Conservation (phyloP, 2,888 invertebrate species). For the Leucoptera coffeella region DNA sequence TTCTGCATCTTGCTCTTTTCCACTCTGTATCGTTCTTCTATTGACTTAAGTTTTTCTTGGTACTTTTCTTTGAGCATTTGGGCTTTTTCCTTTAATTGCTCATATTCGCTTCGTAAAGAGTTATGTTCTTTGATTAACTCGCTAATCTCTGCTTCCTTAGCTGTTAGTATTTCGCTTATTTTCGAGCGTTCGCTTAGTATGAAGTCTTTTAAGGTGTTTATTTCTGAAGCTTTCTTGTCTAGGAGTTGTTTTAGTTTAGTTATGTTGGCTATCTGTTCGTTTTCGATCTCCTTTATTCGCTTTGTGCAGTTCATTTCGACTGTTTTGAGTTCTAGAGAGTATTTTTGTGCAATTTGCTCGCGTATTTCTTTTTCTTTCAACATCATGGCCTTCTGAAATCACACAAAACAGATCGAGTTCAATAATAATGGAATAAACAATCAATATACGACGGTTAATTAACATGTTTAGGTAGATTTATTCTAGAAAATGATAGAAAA, state of each 20-base stretch:
- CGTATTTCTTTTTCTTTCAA: conserved; percentile 54
- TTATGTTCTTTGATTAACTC: conserved; percentile 38
- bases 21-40: conserved; percentile 18
- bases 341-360: conserved; percentile 62
- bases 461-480: too few species aligned
- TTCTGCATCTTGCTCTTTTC: conserved; percentile 24
- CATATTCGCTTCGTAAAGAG: conserved; percentile 23
- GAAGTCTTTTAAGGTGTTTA: conserved; percentile 44
- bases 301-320: conserved; percentile 48
- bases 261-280: conserved; percentile 33
- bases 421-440: too few species aligned
- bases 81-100: conserved; percentile 23
- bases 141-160: conserved; percentile 45
- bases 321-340: conserved; percentile 55
- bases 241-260: conserved; percentile 39
- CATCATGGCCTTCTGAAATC: too few species aligned
- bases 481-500: too few species aligned
- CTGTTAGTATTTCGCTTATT: conserved; percentile 39
- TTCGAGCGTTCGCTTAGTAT: conserved; percentile 43
- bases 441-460: too few species aligned
- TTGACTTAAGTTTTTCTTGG: conserved; percentile 23
- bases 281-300: conserved; percentile 42
- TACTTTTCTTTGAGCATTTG: conserved; percentile 30
- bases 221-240: conserved; percentile 47
- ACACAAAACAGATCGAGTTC: too few species aligned